Base-by-base conservation (phyloP, 1,140 invertebrate genomes). In the Ectropis grisescens region DNA sequence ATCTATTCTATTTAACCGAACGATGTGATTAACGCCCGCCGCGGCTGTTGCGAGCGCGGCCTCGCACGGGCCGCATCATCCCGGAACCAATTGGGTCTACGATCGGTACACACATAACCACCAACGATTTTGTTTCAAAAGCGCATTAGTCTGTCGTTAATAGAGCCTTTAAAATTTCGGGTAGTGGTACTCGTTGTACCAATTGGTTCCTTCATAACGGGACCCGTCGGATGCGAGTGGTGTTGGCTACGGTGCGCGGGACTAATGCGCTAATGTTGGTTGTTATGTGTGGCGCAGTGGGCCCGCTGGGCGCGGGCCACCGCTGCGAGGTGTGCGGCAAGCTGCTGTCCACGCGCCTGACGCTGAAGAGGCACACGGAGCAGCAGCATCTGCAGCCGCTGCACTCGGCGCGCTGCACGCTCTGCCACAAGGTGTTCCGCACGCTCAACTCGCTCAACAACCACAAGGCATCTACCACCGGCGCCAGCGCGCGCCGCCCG, bases 351-450 rank as follows among this genome's bases (percentile, higher is more conserved):
- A 93, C 91, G 53, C 91, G 91, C 74, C 86, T 93, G 48, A 93
- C 91, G 47, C 85, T 94, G 58, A 93, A 93, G 83, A 86, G 92
- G 52, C 92, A 93, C 85, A 93, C 92, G 85, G 91, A 93, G 84
- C 91, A 93, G 81, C 91, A 93, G 78, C 91, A 93, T 80, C 87
- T 91, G 71, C 91, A 93, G 79, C 91, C 91, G 56, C 85, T 93
- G 58, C 91, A 93, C 84, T 91, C 89, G 72, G 91, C 91, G 62
- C 89, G 92, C 35, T 94, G 93, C 85, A 87, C 86, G 54, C 86
- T 93, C 64, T 94, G 92, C 84, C 89, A 93, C 82, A 93, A 93
- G 86, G 92, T 93, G 58, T 94, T 94, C 84, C 88, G 92, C 66
- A 93, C 93, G 25, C 86, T 93, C 53, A 94, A 94, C 85, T 92